Evolutionary conservation across 1,140 invertebrate species (phyloP).

Genomic region (Samia ricini): DNA sequence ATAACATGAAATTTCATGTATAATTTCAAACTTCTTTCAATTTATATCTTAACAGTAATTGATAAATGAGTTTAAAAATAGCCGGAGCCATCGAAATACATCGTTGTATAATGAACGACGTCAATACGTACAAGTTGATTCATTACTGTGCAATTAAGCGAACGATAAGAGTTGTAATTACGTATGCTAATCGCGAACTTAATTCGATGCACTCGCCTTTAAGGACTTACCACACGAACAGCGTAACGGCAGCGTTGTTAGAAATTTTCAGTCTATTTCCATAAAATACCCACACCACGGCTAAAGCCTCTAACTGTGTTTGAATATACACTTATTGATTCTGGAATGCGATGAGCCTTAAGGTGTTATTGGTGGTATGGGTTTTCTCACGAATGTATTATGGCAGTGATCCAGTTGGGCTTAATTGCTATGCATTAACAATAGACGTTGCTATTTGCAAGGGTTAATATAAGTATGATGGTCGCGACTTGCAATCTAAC

Average conservation of each 20-base stretch:
- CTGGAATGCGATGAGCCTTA: too few species aligned
- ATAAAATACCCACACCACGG: too few species aligned
- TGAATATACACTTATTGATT: too few species aligned
- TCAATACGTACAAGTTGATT: slow-evolving; percentile 34
- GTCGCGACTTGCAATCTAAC: too few species aligned
- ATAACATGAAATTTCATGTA: background rate
- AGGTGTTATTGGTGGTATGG: too few species aligned
- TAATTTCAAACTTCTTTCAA: background rate
- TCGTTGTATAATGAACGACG: slow-evolving; percentile 14
- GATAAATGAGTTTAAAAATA: slow-evolving; percentile 13
- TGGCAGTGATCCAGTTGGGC: too few species aligned
- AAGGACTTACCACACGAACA: slow-evolving; percentile 22
- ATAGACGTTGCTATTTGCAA: too few species aligned
- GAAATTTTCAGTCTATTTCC: too few species aligned
- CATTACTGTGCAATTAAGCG: slow-evolving; percentile 58
- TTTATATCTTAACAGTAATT: slow-evolving; percentile 2
- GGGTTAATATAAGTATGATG: too few species aligned
- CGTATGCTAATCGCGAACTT: slow-evolving; percentile 64
- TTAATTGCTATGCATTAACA: too few species aligned
- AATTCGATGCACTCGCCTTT: slow-evolving; percentile 43
- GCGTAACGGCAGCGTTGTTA: background rate
- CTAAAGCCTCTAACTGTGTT: too few species aligned
- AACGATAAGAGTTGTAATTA: slow-evolving; percentile 62
- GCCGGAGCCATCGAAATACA: slow-evolving; percentile 8
- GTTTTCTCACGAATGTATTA: too few species aligned